These are phyloP conservation scores for Cyphomyrmex costatus DNA, from an alignment of 1,140 invertebrate genomes.

Conservation along the genomic window DNA sequence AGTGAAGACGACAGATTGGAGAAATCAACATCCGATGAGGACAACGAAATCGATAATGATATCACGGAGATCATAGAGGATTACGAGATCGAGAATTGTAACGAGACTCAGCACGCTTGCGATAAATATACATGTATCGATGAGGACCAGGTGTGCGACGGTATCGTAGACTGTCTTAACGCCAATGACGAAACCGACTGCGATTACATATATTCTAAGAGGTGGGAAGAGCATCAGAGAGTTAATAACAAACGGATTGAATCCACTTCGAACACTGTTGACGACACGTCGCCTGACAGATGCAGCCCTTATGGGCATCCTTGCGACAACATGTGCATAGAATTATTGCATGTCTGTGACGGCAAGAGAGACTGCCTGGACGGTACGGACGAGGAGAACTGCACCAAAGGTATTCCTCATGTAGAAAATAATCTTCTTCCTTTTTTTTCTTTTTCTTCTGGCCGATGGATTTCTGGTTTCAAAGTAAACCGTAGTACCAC, in stretches of 20 bases:
- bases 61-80: not conserved
- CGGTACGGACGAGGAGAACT: conserved; percentile 85
- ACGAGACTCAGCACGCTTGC: conserved; percentile 85
- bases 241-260: not conserved
- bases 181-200: conserved; percentile 89
- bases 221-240: not conserved
- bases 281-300: not conserved
- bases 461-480: too few relatives aligned
- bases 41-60: not conserved
- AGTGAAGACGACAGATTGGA: not conserved
- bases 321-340: conserved; percentile 83
- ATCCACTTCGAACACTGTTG: not conserved
- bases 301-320: conserved; percentile 25
- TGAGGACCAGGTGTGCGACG: conserved; percentile 90
- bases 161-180: conserved; percentile 91
- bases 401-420: conserved; percentile 67
- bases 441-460: too few relatives aligned
- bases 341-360: conserved; percentile 83
- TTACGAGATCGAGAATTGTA: conserved; percentile 36
- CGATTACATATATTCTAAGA: conserved; percentile 21
- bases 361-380: conserved; percentile 84
- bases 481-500: too few relatives aligned
- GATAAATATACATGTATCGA: conserved; percentile 89
- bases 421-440: not conserved
- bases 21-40: not conserved